Percentiles rank a stretch among this genome's conserved stretches.
Evolutionary conservation across 2,113 vertebrate species (phyloP).

Genomic region (Nothoprocta pentlandii): DNA sequence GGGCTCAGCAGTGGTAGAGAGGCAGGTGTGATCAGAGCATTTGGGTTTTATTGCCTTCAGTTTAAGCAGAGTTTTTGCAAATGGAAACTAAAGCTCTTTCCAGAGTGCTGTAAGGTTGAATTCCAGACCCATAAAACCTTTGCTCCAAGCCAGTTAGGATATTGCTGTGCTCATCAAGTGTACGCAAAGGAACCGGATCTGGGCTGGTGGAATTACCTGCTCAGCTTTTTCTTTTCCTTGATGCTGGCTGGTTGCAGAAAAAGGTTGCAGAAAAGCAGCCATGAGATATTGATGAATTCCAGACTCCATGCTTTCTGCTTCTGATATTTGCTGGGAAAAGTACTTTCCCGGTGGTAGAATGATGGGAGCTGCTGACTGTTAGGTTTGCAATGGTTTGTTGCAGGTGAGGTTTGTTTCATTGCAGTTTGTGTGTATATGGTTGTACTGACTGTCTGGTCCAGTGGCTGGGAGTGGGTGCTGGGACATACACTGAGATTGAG

Average conservation of each 20-base stretch:
- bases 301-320: not conserved
- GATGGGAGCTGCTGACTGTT: not conserved
- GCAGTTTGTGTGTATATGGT: too few species aligned
- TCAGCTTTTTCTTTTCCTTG: not conserved
- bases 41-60: not conserved
- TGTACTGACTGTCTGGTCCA: too few species aligned
- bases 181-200: not conserved
- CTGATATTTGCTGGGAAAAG: not conserved
- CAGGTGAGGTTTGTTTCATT: not conserved
- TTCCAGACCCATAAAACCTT: not conserved
- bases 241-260: not conserved
- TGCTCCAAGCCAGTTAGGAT: not conserved
- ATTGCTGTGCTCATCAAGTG: not conserved
- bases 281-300: rapidly evolving
- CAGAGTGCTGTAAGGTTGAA: not conserved
- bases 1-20: not conserved
- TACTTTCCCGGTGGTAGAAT: not conserved
- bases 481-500: too few species aligned
- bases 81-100: not conserved
- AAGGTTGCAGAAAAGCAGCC: not conserved
- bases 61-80: not conserved
- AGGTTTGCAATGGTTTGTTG: not conserved
- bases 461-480: too few species aligned
- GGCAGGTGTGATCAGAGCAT: not conserved
- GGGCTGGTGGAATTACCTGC: not conserved